A percentile compares a stretch with the other conserved stretches of the same genome.
Conservation (phyloP, 2,113 vertebrate genomes). For the Nyctibius bracteatus region DNA sequence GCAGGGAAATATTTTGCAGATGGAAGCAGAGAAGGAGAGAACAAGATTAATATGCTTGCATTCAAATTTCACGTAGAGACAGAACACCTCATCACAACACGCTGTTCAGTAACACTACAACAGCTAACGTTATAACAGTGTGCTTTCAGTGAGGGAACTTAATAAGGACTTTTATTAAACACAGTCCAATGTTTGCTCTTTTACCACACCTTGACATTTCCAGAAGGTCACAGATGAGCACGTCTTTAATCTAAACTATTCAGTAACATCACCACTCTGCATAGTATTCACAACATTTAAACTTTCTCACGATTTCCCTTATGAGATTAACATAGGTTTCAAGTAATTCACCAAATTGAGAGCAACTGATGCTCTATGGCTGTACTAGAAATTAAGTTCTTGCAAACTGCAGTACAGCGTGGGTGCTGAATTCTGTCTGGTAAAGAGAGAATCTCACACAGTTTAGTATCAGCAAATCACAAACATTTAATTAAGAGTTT, state of each 20-base stretch:
- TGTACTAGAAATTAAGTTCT: background rate
- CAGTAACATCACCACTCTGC: background rate
- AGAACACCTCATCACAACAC: background rate
- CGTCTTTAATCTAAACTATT: background rate
- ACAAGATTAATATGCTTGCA: background rate
- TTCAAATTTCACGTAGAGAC: background rate
- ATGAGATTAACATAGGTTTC: background rate
- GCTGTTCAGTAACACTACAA: background rate
- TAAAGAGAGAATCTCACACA: background rate
- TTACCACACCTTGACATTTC: background rate
- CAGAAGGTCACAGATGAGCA: background rate
- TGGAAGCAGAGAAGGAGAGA: background rate
- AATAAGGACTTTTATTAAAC: background rate
- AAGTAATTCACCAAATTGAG: background rate
- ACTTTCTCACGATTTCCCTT: background rate
- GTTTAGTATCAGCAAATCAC: background rate
- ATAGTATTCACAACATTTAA: background rate
- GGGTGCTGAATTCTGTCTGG: background rate
- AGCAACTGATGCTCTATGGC: background rate
- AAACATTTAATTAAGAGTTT: background rate
- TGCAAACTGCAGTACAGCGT: background rate
- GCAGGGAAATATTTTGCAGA: background rate
- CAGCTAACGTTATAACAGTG: accelerated
- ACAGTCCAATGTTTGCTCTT: background rate
- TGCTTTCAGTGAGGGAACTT: background rate